phyloP scores from a whole-genome alignment of 2,113 vertebrate species.

The Lepidiolamprologus cunningtoni region DNA sequence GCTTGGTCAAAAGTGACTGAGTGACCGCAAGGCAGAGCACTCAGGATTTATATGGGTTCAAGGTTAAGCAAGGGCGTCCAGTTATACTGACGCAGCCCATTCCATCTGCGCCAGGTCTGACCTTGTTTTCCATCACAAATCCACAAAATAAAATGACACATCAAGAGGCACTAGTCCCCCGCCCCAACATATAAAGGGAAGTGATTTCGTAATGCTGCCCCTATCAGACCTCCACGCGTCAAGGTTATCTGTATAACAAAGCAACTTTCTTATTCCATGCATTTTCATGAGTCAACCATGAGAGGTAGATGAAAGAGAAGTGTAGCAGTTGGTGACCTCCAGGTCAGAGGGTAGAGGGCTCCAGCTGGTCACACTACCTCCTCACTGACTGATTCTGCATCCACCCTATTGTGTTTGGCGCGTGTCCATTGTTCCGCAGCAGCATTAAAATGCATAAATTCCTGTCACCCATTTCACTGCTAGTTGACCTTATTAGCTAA shows the following conservation, averaged over 20 bases:
- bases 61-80: conserved; percentile 30
- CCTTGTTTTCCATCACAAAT: conserved; percentile 52
- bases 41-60: conserved; percentile 27
- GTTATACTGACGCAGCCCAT: background rate
- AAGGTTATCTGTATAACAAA: conserved; percentile 66
- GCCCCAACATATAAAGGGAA: conserved; percentile 10
- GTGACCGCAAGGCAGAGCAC: conserved; percentile 1
- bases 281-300: conserved; percentile 62
- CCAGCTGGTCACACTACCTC: conserved; percentile 70
- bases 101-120: conserved; percentile 56
- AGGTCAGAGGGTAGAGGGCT: conserved; percentile 66
- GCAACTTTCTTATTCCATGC: conserved; percentile 50
- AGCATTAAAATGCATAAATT: conserved; percentile 65
- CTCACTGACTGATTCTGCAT: conserved; percentile 62
- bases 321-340: conserved; percentile 64
- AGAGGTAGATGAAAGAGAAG: conserved; percentile 48
- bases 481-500: conserved; percentile 67
- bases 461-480: conserved; percentile 54
- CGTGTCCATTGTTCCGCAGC: conserved; percentile 63
- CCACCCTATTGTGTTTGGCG: conserved; percentile 61
- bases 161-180: background rate
- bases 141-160: background rate
- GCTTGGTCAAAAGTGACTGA: background rate
- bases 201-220: conserved; percentile 50
- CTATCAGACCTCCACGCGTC: conserved; percentile 52